phyloP scores from a whole-genome alignment of 2,113 vertebrate genomes.

The Tenrec ecaudatus region DNA sequence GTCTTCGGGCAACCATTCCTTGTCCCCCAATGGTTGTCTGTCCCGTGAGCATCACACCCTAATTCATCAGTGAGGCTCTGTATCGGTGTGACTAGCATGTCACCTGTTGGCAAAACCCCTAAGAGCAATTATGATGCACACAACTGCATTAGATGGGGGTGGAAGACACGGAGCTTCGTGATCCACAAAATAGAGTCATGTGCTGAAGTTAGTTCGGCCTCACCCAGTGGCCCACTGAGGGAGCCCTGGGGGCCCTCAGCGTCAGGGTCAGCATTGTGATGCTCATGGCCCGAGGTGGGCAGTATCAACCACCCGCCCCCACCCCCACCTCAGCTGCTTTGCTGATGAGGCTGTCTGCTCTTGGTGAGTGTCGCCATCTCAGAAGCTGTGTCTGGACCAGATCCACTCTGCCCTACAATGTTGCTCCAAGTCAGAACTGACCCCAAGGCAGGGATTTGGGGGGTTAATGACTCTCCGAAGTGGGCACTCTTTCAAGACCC shows the following conservation, averaged over 20 bases:
- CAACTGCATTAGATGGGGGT: conserved; percentile 25
- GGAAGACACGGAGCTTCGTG: conserved; percentile 6
- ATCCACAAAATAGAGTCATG: conserved; percentile 55
- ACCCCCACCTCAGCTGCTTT: too few species aligned
- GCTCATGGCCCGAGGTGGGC: too few species aligned
- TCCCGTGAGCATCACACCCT: conserved; percentile 4
- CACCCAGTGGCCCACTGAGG: not conserved
- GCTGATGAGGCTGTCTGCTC: too few species aligned
- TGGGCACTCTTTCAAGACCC: too few species aligned
- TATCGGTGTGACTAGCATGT: conserved; percentile 13
- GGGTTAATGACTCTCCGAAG: too few species aligned
- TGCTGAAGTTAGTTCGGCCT: conserved; percentile 38
- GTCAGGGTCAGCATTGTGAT: too few species aligned
- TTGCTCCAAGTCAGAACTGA: too few species aligned
- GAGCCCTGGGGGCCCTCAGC: not conserved
- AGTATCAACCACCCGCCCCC: too few species aligned
- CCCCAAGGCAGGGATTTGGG: too few species aligned
- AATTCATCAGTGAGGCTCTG: conserved; percentile 57
- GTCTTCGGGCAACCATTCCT: conserved; percentile 60
- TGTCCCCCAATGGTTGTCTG: conserved; percentile 44
- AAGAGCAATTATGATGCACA: conserved; percentile 35
- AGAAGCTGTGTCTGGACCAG: too few species aligned
- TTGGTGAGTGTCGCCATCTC: too few species aligned
- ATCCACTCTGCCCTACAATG: too few species aligned
- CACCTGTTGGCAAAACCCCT: conserved; percentile 48